Percentiles rank a stretch among this genome's conserved stretches.
These are phyloP conservation scores for Carollia perspicillata DNA, from an alignment of 2,113 vertebrate genomes.

Conservation along the genomic window DNA sequence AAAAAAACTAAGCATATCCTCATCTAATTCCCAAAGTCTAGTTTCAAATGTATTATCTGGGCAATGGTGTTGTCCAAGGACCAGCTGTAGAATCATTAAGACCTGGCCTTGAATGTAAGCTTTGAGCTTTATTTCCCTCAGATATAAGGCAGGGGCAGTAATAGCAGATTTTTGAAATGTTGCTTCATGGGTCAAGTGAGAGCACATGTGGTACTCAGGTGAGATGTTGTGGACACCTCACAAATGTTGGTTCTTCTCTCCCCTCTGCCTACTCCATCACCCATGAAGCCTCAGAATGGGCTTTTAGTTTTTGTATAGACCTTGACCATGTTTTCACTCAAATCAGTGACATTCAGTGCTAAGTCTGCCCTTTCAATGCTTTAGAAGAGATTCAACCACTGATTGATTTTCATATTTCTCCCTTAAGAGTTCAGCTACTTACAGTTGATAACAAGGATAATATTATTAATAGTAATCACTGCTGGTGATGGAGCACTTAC, in stretches of 20 bases:
- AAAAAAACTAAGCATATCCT: neutral
- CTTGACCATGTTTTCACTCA: neutral
- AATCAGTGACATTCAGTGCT: neutral
- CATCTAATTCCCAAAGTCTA: neutral
- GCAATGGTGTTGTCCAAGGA: neutral
- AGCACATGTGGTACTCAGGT: fast-evolving
- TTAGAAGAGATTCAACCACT: neutral
- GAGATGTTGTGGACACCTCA: neutral
- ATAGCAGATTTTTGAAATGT: neutral
- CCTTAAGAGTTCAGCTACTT: constrained; percentile 1
- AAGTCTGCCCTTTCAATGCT: neutral
- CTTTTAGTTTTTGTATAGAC: neutral
- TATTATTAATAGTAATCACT: neutral
- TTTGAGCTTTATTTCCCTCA: neutral
- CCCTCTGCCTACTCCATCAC: neutral
- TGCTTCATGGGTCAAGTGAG: neutral
- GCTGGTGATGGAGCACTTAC: neutral
- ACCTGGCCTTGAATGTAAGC: neutral
- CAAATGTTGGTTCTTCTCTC: neutral
- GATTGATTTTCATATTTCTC: neutral
- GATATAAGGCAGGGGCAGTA: neutral
- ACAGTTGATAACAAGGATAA: neutral
- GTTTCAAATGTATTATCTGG: neutral
- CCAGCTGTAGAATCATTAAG: neutral
- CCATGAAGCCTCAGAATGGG: neutral